Evolutionary conservation across 2,888 invertebrate genomes (phyloP), one percentile per base, ranked within the genome.

Genomic region (Ceriagrion tenellum): DNA sequence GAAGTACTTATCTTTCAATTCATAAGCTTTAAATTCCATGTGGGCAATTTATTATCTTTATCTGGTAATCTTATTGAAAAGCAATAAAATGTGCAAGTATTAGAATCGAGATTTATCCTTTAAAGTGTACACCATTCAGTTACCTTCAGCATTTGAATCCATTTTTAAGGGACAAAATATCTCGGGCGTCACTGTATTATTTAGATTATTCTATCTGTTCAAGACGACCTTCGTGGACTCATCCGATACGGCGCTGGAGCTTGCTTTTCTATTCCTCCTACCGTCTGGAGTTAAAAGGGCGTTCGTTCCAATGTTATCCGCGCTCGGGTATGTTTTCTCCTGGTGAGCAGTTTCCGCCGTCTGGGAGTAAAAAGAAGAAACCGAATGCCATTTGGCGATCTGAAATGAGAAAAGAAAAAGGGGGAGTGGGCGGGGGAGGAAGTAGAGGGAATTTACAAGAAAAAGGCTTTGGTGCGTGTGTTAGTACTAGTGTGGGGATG

Each of bases 331-430:
- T 81, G 81, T 81, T 81, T 81, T 81, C 81, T 81, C 81, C 81
- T 81, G 12, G 26, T 8, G 69, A 69, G n/a, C 69, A 69, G 69
- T 69, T 26, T 69, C 81, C 81, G 81, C 81, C 30, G 35, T 81
- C 81, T 81, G 30, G 30, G 81, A 81, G 16, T 30, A 81, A 81
- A 35, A 81, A 81, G 81, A 81, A 81, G 20, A 20, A 81, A 81
- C 12, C 69, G 69, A 81, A 81, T 81, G 81, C 81, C 81, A 81
- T 81, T 81, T 81, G 81, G 81, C 81, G 81, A 81, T 81, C 81
- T 16, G 35, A 81, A 81, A 81, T 26, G 63, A 55, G 63, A 69
- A 47, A 93, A 69, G 35, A 81, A 74, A 69, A 93, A 63, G 59
- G 1, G 16, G 59, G 59, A 20, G 0, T 18, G 12, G 90, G 56